Evolutionary conservation across 37 sponge, comb jelly and placozoan species (phyloP), one percentile per base, ranked within the genome.

Genomic region (Chondrosia reniformis): DNA sequence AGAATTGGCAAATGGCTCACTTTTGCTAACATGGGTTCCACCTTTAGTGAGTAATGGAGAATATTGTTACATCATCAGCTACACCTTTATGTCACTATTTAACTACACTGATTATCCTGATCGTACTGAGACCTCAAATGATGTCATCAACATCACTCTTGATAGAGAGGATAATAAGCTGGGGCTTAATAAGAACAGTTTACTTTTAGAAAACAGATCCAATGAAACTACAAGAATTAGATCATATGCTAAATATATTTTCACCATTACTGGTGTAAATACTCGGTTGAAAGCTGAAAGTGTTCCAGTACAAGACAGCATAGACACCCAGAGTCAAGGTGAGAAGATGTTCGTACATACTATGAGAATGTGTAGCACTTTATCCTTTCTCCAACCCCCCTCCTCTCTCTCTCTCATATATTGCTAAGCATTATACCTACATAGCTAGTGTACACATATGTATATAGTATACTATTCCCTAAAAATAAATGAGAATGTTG

Each of bases 11-110:
- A 6, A 6, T 39, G 72, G 44, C 1, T 22, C n/a, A 21, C 43
- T 38, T 7, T 25, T 19, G 61, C 61, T 59, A 6, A 19, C 61
- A 6, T 59, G 61, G 61, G n/a, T 5, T 6, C 72, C 72, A 25
- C 72, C 72, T 1, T 15, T 25, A 41, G 24, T 40, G n/a, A 37
- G 41, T 21, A 69, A 69, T 69, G 72, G 72, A 34, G 72, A 69
- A 1, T 69, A 69, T 25, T 21, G 13, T 24, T 69, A 69, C 36
- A 0, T 24, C 17, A 21, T 69, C 44, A 22, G 2, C 41, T 36
- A 38, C 44, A 25, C 72, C 39, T 69, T 69, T 40, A 3, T 3
- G 43, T 69, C 72, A 21, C 8, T 24, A 1, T 69, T 69, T 40
- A 5, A 24, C 58, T 4, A 56, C 7, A 56, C 27, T 2, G 27